Evolutionary conservation across 2,113 vertebrate genomes (phyloP).

Genomic region (Apodemus speciosus): DNA sequence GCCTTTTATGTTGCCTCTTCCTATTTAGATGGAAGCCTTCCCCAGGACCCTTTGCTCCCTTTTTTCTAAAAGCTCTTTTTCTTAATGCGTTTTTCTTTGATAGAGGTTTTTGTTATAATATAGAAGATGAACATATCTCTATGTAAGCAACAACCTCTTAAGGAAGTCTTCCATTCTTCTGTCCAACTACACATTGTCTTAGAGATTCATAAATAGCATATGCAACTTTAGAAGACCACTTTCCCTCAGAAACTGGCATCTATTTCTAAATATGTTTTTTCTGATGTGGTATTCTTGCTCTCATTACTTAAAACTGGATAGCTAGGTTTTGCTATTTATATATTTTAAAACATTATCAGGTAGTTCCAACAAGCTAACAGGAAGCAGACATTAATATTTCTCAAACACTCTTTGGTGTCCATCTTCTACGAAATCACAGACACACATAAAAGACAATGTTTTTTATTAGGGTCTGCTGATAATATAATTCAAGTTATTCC

Average conservation of each 20-base stretch:
- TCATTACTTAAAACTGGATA: constrained; percentile 17
- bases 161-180: not conserved
- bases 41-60: not conserved
- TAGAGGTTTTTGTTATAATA: constrained; percentile 25
- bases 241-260: not conserved
- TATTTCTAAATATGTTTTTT: constrained; percentile 8
- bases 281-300: not conserved
- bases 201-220: not conserved
- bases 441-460: not conserved
- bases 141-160: not conserved
- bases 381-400: not conserved
- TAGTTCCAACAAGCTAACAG: not conserved
- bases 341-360: not conserved
- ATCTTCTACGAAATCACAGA: not conserved
- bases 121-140: constrained; percentile 23
- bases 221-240: not conserved
- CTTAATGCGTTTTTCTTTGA: not conserved
- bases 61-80: constrained; percentile 13
- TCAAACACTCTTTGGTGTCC: not conserved
- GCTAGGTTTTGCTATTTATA: not conserved
- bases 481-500: not conserved
- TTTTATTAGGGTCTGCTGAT: not conserved
- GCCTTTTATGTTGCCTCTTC: not conserved
- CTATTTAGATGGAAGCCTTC: not conserved
- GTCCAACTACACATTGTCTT: not conserved